phyloP scores from a whole-genome alignment of 2,888 invertebrate genomes.

The Mythimna pallens region DNA sequence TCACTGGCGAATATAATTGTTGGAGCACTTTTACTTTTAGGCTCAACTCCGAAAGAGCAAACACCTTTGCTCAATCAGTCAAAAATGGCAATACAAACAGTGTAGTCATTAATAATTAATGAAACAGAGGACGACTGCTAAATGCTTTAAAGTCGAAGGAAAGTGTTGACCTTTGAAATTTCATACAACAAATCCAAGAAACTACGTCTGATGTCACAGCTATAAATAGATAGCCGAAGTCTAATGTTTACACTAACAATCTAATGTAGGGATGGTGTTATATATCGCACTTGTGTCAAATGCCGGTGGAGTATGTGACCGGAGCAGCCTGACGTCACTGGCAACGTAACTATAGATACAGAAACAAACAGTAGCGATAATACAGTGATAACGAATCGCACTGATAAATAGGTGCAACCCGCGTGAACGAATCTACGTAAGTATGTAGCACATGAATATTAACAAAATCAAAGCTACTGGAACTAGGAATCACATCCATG shows the following conservation, averaged over 20 bases:
- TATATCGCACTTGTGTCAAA: slow-evolving; percentile 64
- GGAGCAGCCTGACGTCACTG: slow-evolving; percentile 77
- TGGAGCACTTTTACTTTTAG: slow-evolving; percentile 53
- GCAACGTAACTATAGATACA: slow-evolving; percentile 82
- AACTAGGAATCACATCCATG: slow-evolving; percentile 15
- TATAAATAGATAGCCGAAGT: slow-evolving; percentile 82
- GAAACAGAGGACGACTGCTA: slow-evolving; percentile 14
- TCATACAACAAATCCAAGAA: slow-evolving; percentile 76
- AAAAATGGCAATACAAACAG: slow-evolving; percentile 14
- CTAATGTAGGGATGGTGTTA: slow-evolving; percentile 76
- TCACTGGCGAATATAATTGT: slow-evolving; percentile 23
- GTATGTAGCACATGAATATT: slow-evolving; percentile 38
- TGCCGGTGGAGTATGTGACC: slow-evolving; percentile 67
- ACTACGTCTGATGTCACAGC: slow-evolving; percentile 83
- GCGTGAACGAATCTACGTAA: slow-evolving; percentile 66
- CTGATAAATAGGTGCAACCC: slow-evolving; percentile 81
- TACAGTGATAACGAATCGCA: slow-evolving; percentile 83
- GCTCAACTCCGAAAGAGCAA: slow-evolving; percentile 6
- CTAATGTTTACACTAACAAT: slow-evolving; percentile 85
- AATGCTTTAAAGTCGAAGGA: slow-evolving; percentile 60
- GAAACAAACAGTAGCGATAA: slow-evolving; percentile 88
- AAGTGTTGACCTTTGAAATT: slow-evolving; percentile 75
- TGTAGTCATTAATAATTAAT: slow-evolving; percentile 3
- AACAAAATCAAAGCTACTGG: slow-evolving; percentile 24
- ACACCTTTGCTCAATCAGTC: slow-evolving; percentile 12